Evolutionary conservation across 1,140 invertebrate genomes (phyloP).

Genomic region (Drosophila erecta): DNA sequence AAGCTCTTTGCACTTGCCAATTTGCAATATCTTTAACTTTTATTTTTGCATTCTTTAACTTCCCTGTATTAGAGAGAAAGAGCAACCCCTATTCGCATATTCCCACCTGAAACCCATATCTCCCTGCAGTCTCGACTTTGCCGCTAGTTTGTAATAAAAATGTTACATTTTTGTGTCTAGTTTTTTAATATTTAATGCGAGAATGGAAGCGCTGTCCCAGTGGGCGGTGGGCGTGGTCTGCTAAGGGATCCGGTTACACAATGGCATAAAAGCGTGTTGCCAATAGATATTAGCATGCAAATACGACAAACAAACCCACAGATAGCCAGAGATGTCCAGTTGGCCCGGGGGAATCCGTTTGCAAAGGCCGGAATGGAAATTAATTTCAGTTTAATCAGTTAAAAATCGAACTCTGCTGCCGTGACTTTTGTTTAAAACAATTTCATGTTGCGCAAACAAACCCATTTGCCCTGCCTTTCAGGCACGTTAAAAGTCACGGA

Average conservation of each 20-base stretch:
- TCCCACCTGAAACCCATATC: conserved; percentile 1
- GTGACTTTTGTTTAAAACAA: conserved; percentile 79
- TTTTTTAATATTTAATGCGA: conserved; percentile 81
- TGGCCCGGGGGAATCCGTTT: conserved; percentile 2
- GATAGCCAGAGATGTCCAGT: conserved; percentile 9
- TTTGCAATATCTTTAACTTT: too few relatives aligned
- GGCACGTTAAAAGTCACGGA: conserved; percentile 28
- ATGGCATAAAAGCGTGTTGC: conserved; percentile 67
- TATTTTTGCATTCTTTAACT: not conserved
- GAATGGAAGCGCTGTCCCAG: conserved; percentile 40
- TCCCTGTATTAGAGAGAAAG: not conserved
- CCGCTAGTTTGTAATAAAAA: conserved; percentile 72
- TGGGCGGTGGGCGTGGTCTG: conserved; percentile 11
- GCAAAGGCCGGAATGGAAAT: conserved; percentile 57
- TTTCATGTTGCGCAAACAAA: conserved; percentile 50
- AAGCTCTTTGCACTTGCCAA: too few relatives aligned
- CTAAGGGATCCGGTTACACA: conserved; percentile 39
- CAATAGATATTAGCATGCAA: conserved; percentile 78
- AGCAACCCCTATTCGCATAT: not conserved
- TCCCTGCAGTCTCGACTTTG: conserved; percentile 28
- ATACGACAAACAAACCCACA: conserved; percentile 68
- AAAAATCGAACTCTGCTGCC: conserved; percentile 67
- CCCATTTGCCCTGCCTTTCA: conserved; percentile 57
- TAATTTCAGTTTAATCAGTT: conserved; percentile 81
- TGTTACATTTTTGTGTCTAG: conserved; percentile 78